A percentile compares a stretch with the other conserved stretches of the same genome.
These are phyloP conservation scores for Ptychobarbus kaznakovi DNA, from an alignment of 2,797 vertebrate genomes.

Conservation along the genomic window DNA sequence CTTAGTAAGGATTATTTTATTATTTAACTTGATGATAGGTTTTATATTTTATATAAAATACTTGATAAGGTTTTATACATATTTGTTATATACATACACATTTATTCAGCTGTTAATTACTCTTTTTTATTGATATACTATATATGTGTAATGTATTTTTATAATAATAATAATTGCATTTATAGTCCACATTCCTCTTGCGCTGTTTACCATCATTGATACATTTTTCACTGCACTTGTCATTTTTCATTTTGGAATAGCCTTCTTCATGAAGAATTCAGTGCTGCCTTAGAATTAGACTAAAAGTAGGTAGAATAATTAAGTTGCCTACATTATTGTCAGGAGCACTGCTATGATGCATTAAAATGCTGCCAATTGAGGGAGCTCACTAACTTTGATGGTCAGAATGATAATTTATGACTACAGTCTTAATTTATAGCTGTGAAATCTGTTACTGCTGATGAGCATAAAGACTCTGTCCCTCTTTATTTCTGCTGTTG, in stretches of 20 bases:
- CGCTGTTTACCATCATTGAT: neutral
- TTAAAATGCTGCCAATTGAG: neutral
- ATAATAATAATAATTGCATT: neutral
- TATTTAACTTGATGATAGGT: too few species aligned
- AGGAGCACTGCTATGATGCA: neutral
- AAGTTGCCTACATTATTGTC: neutral
- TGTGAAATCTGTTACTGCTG: conserved; percentile 4
- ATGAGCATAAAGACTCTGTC: conserved; percentile 19
- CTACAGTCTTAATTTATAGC: neutral
- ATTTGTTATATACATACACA: too few species aligned
- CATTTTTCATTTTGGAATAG: neutral
- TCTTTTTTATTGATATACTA: too few species aligned
- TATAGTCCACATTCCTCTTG: neutral
- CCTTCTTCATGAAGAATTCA: neutral
- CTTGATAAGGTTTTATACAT: too few species aligned
- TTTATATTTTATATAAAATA: too few species aligned
- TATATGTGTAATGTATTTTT: too few species aligned
- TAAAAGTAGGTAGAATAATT: neutral
- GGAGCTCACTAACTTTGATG: neutral
- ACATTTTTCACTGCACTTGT: neutral
- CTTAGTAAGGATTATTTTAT: too few species aligned
- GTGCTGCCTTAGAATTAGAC: neutral
- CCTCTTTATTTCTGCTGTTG: conserved; percentile 22
- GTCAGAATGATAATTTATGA: conserved; percentile 13
- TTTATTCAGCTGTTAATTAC: too few species aligned